Evolutionary conservation across 2,797 vertebrate genomes (phyloP), one percentile per base, ranked within the genome.

Genomic region (Gila robusta): DNA sequence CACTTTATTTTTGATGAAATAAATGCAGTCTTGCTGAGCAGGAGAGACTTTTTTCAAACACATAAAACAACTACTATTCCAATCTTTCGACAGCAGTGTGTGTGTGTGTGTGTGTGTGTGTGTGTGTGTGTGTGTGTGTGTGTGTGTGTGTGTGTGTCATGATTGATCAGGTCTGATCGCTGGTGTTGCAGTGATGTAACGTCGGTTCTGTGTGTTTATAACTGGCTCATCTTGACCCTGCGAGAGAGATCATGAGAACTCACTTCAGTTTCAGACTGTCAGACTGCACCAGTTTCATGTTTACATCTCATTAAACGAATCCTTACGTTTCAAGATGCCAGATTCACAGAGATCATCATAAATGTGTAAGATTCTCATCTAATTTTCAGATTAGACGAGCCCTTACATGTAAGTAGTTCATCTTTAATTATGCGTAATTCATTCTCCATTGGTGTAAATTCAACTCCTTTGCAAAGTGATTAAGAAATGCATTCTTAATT

Each of bases 181-280:
- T 11, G 52, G 19, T 62, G 6, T 26, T 5, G n/a, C 10, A 62
- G 56, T 49, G 72, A 14, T 64, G 82, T 39, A 84, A 67, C 21
- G n/a, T 47, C 11, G 19, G 41, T 47, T 47, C 9, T 10, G 26
- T 84, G 73, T 88, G 73, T 86, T 67, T 88, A 32, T 32, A 32
- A 32, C 32, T 62, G 49, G 54, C 86, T 90, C 88, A 80, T 91
- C 87, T 87, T 91, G 89, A 90, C 89, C 89, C 83, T 62, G 66
- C 82, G 56, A 73, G 71, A 79, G 86, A 92, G 90, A 91, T 91
- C 90, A 89, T 91, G 91, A 89, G 91, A 94, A 92, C 79, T 85
- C 89, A 87, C 79, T 89, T 70, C 81, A 89, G 85, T 86, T 76
- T 84, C 84, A 77, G 78, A 84, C 69, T 52, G 77, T 81, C 79